A percentile compares a stretch with the other conserved stretches of the same genome.
Conservation (phyloP, 2,888 invertebrate species). For the Cyrtodaria siliqua region DNA sequence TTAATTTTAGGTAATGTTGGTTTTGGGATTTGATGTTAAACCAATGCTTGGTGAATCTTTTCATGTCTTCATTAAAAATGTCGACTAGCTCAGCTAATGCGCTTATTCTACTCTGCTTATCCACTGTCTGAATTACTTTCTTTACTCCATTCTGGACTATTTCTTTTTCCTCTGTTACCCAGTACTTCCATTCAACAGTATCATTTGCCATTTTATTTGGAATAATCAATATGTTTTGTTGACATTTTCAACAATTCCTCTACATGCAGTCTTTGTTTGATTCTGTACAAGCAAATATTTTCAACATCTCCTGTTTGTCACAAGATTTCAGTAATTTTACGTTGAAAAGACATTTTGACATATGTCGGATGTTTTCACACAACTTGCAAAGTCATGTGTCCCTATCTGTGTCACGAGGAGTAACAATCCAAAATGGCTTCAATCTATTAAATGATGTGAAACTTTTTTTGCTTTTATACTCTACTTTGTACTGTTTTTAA, state of each 20-base stretch:
- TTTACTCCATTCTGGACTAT: background rate
- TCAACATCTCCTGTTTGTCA: slow-evolving; percentile 7
- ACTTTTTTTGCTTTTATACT: slow-evolving; percentile 13
- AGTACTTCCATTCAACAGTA: slow-evolving; percentile 8
- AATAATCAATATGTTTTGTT: background rate
- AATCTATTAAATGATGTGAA: slow-evolving; percentile 38
- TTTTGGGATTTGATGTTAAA: slow-evolving; percentile 25
- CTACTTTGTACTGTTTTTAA: too few species aligned
- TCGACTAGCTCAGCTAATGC: background rate
- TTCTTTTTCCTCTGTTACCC: slow-evolving; percentile 15
- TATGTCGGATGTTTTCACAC: slow-evolving; percentile 43
- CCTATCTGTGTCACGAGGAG: slow-evolving; percentile 44
- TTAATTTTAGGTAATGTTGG: background rate
- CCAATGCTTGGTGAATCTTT: background rate
- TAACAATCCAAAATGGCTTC: slow-evolving; percentile 51
- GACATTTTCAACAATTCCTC: slow-evolving; percentile 6
- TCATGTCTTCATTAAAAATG: background rate
- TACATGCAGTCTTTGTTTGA: slow-evolving; percentile 21
- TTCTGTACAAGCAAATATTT: slow-evolving; percentile 8
- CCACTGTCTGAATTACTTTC: background rate
- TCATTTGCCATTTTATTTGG: slow-evolving; percentile 1
- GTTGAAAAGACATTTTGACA: slow-evolving; percentile 24
- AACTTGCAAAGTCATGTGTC: slow-evolving; percentile 55
- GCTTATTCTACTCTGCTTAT: slow-evolving; percentile 8
- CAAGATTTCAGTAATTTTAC: slow-evolving; percentile 2